phyloP scores from a whole-genome alignment of 2,888 invertebrate species.

The Lochmaea crataegi region DNA sequence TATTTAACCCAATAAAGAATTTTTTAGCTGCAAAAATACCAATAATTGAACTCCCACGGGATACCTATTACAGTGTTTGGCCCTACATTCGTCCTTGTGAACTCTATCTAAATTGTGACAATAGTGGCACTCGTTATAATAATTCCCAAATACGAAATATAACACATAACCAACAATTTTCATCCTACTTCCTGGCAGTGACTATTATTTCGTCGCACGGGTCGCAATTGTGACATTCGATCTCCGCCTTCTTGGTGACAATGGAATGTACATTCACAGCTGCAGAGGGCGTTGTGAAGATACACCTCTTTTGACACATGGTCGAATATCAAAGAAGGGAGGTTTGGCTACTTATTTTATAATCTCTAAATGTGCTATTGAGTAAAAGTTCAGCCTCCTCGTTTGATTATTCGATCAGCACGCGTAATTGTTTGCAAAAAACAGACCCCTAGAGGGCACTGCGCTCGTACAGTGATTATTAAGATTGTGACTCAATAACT shows the following conservation, averaged over 20 bases:
- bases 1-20: too few relatives aligned
- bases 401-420: conserved; percentile 48
- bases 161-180: conserved; percentile 32
- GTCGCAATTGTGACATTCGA: conserved; percentile 50
- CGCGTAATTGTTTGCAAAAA: conserved; percentile 55
- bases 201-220: conserved; percentile 50
- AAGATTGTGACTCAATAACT: background rate
- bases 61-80: background rate
- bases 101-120: conserved; percentile 14
- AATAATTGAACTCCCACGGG: background rate
- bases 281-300: conserved; percentile 53
- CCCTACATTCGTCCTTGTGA: conserved; percentile 9
- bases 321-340: conserved; percentile 47
- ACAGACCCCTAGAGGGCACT: conserved; percentile 49
- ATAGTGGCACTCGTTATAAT: conserved; percentile 19
- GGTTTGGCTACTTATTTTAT: conserved; percentile 48
- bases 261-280: conserved; percentile 48
- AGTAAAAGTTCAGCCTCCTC: conserved; percentile 51
- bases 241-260: conserved; percentile 51
- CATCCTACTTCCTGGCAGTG: conserved; percentile 37
- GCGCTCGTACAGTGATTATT: background rate
- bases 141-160: conserved; percentile 16
- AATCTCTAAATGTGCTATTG: conserved; percentile 53
- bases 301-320: conserved; percentile 54
- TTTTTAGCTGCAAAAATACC: too few relatives aligned